Conservation (phyloP, 1,140 invertebrate species). For the Heliconius congener region DNA sequence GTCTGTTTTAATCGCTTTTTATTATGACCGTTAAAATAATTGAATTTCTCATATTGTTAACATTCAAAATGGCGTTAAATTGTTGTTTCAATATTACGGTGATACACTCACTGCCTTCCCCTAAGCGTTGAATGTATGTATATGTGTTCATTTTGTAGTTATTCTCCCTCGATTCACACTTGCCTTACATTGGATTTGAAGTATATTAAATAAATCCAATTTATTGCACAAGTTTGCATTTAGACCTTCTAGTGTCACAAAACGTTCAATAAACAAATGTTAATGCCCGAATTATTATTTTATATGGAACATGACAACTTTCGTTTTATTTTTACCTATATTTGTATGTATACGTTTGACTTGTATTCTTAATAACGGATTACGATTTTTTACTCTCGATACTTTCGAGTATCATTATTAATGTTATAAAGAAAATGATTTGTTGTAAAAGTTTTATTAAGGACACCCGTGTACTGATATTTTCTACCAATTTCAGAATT, state of each 20-base stretch:
- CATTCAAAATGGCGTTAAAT: conserved; percentile 57
- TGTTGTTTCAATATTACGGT: conserved; percentile 61
- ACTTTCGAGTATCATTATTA: background rate
- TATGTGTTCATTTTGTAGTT: conserved; percentile 59
- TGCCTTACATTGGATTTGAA: conserved; percentile 50
- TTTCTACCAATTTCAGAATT: background rate
- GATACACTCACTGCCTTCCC: conserved; percentile 68
- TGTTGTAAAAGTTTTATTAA: conserved; percentile 3
- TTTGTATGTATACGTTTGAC: background rate
- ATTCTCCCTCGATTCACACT: conserved; percentile 39
- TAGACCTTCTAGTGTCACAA: conserved; percentile 41
- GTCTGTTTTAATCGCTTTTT: conserved; percentile 72
- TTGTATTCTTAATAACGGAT: background rate
- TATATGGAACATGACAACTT: conserved; percentile 17
- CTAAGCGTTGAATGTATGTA: conserved; percentile 49
- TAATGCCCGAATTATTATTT: conserved; percentile 33
- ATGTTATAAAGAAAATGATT: background rate
- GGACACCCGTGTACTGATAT: background rate
- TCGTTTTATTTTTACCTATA: background rate
- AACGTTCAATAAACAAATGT: conserved; percentile 14
- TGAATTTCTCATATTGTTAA: conserved; percentile 60
- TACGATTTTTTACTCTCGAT: background rate
- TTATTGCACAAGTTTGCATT: conserved; percentile 50
- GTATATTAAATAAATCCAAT: conserved; percentile 16
- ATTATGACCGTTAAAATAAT: conserved; percentile 51